Conservation (phyloP, 2,888 invertebrate species). For the Cheilosia variabilis region DNA sequence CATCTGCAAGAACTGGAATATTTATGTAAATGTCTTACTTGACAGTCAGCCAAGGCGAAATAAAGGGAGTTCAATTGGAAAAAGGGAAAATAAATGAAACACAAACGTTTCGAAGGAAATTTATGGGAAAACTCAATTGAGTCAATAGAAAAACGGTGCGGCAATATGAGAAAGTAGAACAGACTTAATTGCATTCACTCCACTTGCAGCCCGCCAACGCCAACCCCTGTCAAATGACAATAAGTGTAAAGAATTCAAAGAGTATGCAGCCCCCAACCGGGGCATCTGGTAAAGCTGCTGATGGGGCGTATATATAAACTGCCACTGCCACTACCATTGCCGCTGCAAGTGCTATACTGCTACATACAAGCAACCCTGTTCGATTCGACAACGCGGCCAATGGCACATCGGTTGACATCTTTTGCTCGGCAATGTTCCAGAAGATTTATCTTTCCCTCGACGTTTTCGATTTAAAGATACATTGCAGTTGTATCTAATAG, state of each 20-base stretch:
- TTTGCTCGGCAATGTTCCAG: constrained; percentile 59
- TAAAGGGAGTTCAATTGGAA: constrained; percentile 25
- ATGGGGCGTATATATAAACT: constrained; percentile 43
- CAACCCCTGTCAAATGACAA: constrained; percentile 34
- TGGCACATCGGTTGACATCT: constrained; percentile 67
- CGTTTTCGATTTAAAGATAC: constrained; percentile 64
- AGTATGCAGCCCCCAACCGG: constrained; percentile 9
- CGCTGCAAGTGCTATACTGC: constrained; percentile 8
- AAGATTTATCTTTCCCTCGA: constrained; percentile 70
- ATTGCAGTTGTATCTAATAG: constrained; percentile 50
- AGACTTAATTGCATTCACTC: constrained; percentile 68
- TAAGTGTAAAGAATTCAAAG: constrained; percentile 17
- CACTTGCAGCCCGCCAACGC: background rate
- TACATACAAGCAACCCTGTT: constrained; percentile 9
- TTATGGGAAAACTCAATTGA: constrained; percentile 70
- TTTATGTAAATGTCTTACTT: constrained; percentile 74
- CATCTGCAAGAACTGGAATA: constrained; percentile 60
- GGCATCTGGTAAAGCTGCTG: background rate
- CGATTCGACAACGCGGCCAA: constrained; percentile 34
- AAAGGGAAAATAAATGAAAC: constrained; percentile 28
- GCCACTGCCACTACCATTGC: constrained; percentile 10
- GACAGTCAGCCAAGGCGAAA: constrained; percentile 52
- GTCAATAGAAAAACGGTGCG: constrained; percentile 52
- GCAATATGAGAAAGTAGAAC: constrained; percentile 10
- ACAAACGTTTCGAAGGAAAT: constrained; percentile 67